Percentiles rank a stretch among this genome's conserved stretches.
Conservation (phyloP, 2,113 vertebrate genomes). For the Melanotaenia duboulayi region DNA sequence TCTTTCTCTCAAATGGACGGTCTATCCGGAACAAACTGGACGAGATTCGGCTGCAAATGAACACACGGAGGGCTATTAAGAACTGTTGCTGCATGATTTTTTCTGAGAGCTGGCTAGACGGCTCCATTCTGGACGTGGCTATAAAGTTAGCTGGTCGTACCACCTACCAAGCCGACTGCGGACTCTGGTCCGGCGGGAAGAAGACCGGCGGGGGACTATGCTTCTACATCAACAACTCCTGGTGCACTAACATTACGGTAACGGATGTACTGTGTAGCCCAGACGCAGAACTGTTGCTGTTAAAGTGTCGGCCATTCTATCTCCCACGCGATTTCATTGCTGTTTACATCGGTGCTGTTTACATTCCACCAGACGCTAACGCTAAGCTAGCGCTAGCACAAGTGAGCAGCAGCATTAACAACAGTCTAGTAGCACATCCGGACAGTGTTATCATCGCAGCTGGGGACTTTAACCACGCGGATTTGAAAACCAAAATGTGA, state of each 20-base stretch:
- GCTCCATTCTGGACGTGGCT: not conserved
- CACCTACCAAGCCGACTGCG: not conserved
- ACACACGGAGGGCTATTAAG: not conserved
- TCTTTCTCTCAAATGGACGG: not conserved
- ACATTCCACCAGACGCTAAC: not conserved
- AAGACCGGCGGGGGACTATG: not conserved
- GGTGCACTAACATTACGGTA: too few species aligned
- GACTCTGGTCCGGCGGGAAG: not conserved
- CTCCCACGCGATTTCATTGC: too few species aligned
- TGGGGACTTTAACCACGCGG: too few species aligned
- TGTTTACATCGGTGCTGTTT: too few species aligned
- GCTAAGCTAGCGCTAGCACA: not conserved
- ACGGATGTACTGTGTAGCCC: too few species aligned
- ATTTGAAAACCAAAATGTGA: too few species aligned
- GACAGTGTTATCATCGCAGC: too few species aligned
- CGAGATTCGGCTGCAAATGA: not conserved
- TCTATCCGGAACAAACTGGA: not conserved
- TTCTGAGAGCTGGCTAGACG: not conserved
- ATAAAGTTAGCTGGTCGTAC: too few species aligned
- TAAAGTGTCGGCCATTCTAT: too few species aligned
- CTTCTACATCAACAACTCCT: too few species aligned
- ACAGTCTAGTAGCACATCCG: not conserved
- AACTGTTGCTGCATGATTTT: not conserved
- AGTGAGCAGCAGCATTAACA: not conserved
- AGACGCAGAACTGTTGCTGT: too few species aligned